These are phyloP conservation scores for Mirza zaza DNA, from an alignment of 2,113 vertebrate species.

Conservation along the genomic window DNA sequence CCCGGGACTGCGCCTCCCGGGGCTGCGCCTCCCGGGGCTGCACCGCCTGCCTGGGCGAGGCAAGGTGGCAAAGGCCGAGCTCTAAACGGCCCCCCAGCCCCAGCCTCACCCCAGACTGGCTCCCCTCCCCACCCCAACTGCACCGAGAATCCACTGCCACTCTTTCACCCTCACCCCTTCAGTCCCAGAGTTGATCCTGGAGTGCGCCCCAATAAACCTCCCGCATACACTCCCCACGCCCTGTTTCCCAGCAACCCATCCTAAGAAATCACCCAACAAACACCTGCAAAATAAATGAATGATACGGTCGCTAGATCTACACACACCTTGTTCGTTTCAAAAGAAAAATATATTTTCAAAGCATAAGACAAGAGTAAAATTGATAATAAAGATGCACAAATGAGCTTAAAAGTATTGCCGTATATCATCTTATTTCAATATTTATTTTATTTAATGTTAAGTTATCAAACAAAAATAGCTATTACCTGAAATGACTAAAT, in stretches of 20 bases:
- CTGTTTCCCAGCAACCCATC: neutral
- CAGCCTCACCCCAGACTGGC: fast-evolving
- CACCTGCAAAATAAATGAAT: neutral
- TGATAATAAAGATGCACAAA: neutral
- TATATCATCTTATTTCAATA: neutral
- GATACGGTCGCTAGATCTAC: neutral
- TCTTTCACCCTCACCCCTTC: too few relatives aligned
- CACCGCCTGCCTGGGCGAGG: neutral
- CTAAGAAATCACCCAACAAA: neutral
- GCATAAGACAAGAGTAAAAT: neutral
- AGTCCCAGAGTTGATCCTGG: neutral
- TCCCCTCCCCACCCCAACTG: neutral
- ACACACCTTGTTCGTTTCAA: neutral
- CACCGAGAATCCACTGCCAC: too few relatives aligned
- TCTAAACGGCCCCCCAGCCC: neutral
- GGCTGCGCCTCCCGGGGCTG: too few relatives aligned
- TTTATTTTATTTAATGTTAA: neutral
- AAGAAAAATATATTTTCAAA: neutral
- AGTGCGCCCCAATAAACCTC: neutral
- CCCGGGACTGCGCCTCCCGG: too few relatives aligned
- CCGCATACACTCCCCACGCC: neutral
- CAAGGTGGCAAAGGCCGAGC: neutral
- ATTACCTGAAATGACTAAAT: neutral
- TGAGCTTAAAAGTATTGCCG: neutral
- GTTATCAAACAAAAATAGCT: neutral